Evolutionary conservation across 1,140 invertebrate species (phyloP).

Genomic region (Sinella curviseta): DNA sequence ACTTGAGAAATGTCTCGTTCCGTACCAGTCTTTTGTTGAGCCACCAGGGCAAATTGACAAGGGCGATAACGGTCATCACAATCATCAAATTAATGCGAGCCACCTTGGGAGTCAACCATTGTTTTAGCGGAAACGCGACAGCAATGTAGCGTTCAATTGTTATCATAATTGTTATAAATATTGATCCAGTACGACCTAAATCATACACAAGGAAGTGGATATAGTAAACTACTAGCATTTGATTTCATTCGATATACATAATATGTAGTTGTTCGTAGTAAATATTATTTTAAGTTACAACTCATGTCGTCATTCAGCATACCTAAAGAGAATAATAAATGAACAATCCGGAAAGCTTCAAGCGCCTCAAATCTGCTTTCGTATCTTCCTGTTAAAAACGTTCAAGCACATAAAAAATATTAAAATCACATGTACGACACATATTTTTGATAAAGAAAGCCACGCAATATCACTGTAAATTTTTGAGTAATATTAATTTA

Average conservation of each 20-base stretch:
- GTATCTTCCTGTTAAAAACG: neutral
- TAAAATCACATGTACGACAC: no score
- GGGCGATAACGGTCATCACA: neutral
- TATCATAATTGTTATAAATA: neutral
- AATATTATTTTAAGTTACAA: neutral
- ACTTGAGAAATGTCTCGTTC: neutral
- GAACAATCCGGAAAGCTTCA: neutral
- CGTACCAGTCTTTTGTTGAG: neutral
- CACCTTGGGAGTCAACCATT: neutral
- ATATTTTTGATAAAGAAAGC: neutral
- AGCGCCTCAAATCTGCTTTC: neutral
- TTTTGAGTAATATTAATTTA: neutral
- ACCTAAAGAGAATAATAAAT: neutral
- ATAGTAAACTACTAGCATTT: neutral
- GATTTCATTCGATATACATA: neutral
- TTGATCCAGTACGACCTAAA: neutral
- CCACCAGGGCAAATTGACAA: slow-evolving; percentile 15
- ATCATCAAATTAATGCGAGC: slow-evolving; percentile 10
- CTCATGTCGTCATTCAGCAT: neutral
- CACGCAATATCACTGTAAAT: neutral
- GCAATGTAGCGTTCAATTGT: neutral
- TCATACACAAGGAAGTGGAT: neutral
- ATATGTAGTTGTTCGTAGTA: neutral
- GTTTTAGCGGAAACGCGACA: neutral
- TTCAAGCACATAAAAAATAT: no score